These are phyloP conservation scores for Pammene aurita DNA, from an alignment of 2,888 invertebrate genomes.

Conservation along the genomic window DNA sequence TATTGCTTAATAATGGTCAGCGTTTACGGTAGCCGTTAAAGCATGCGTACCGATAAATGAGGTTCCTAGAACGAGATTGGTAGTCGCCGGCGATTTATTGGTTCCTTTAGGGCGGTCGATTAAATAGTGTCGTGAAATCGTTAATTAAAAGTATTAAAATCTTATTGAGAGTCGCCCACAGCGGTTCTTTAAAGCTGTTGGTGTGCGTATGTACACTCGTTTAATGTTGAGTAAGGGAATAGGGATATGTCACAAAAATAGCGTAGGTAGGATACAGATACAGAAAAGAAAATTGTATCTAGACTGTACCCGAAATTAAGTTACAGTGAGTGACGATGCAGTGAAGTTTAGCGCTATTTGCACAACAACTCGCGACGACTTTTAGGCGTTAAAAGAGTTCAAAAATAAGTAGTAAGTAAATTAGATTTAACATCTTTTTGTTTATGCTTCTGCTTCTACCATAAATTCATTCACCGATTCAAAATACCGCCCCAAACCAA, in stretches of 20 bases:
- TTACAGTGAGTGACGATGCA: no score
- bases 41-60: constrained; percentile 29
- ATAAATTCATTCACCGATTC: no score
- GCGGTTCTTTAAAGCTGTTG: not conserved
- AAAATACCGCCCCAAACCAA: not conserved
- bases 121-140: constrained; percentile 19
- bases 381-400: no score
- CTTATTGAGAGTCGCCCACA: not conserved
- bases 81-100: constrained; percentile 16
- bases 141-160: constrained; percentile 18
- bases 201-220: not conserved
- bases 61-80: constrained; percentile 37
- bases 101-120: constrained; percentile 8
- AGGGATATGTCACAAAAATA: no score
- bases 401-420: no score
- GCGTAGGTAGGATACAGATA: no score
- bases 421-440: no score
- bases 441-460: no score
- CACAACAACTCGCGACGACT: no score
- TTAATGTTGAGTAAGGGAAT: not conserved
- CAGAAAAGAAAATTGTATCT: no score
- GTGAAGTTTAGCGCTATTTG: no score
- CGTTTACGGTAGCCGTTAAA: constrained; percentile 69
- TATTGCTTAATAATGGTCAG: constrained; percentile 68
- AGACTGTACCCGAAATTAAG: no score